Evolutionary conservation across 2,113 vertebrate genomes (phyloP), one percentile per base, ranked within the genome.

Genomic region (Syrmaticus mikado): DNA sequence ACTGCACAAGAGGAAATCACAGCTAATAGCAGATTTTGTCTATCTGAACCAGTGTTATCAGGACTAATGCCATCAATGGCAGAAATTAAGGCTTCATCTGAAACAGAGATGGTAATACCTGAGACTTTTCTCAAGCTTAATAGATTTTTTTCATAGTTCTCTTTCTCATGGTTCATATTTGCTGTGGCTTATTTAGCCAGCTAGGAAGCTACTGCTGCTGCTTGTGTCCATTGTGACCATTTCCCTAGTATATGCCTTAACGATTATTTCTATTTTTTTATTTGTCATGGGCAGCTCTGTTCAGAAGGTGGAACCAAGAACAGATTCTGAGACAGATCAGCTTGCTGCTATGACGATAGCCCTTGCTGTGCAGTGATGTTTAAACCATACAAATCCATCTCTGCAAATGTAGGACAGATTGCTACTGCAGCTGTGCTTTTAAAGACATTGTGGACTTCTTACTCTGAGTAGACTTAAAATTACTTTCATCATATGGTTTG

Each of bases 391-490:
- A 75, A 78, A 71, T 85, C 57, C 30, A n/a, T 53, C 34, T 74
- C 71, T 55, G 71, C 38, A 66, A 57, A 74, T 52, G 52, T 12
- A 77, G 65, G 30, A 71, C 67, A 68, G 43, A 75, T 75, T 77
- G 15, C 24, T 92, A 85, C 82, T 78, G 75, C 72, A 83, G 87
- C 85, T 92, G 60, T 64, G 72, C 46, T 90, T 94, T 76, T 82
- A 34, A 82, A 79, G 62, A 57, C 4, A 46, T 43, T 67, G 52
- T 36, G 32, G 65, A 71, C 34, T 80, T 74, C 48, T 91, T 89
- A 77, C 28, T 71, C 46, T 40, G 32, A 83, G 65, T 60, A 91
- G 22, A 87, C 34, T 87, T 55, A 60, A 93, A 94, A 90, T 88
- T 71, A 45, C 91, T 92, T 94, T 85, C 85, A 95, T 92, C 55